phyloP scores from a whole-genome alignment of 2,888 invertebrate genomes.

The Tetranychus piercei region DNA sequence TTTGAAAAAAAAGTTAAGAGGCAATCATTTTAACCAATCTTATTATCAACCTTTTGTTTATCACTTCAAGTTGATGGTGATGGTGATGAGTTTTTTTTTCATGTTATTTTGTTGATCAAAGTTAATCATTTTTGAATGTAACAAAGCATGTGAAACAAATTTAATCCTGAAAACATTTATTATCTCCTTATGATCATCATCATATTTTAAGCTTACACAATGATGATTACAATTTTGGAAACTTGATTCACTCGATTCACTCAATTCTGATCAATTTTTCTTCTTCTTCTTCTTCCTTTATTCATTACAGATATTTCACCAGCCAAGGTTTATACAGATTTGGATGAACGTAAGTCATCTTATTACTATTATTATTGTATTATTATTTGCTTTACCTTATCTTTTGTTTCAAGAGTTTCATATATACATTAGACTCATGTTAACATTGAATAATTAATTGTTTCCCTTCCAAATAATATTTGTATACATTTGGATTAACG shows the following conservation, averaged over 20 bases:
- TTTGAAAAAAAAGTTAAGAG: neutral
- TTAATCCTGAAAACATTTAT: no score
- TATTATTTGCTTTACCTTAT: neutral
- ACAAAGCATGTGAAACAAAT: no score
- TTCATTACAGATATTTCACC: neutral
- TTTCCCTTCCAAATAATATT: neutral
- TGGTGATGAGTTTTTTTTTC: neutral
- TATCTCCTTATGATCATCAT: no score
- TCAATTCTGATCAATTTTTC: neutral
- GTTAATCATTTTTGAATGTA: neutral
- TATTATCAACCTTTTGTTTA: neutral
- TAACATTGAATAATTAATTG: no score
- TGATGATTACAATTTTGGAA: no score
- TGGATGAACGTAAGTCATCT: neutral
- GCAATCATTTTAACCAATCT: neutral
- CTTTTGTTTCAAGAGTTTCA: neutral
- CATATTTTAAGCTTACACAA: no score
- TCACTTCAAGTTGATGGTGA: neutral
- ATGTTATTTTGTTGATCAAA: neutral
- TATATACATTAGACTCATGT: no score
- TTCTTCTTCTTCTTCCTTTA: neutral
- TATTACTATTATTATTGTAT: neutral
- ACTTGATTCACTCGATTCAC: no score
- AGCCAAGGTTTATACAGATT: constrained; percentile 4
- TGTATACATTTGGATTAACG: neutral